Evolutionary conservation across 2,888 invertebrate species (phyloP).

Genomic region (Brachyptera putata): DNA sequence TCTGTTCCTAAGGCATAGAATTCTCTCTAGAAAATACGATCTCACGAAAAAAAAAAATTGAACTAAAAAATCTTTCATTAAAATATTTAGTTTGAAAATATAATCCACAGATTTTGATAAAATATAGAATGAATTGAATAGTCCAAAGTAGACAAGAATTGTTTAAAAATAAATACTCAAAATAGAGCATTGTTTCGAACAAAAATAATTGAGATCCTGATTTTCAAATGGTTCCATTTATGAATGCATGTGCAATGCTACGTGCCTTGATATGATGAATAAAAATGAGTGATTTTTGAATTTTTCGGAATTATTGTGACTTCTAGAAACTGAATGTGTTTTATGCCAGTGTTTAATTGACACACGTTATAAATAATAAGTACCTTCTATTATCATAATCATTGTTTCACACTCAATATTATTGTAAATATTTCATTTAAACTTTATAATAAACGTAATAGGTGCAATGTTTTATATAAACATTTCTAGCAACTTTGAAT

Average conservation of each 20-base stretch:
- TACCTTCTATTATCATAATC: too few species aligned
- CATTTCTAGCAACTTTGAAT: too few species aligned
- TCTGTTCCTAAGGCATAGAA: constrained; percentile 16
- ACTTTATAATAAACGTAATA: too few species aligned
- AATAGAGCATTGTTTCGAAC: not conserved
- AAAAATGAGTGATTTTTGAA: not conserved
- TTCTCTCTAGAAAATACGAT: constrained; percentile 9
- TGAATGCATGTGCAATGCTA: not conserved
- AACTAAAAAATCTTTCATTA: not conserved
- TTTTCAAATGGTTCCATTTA: not conserved
- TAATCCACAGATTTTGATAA: not conserved
- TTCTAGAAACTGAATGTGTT: not conserved
- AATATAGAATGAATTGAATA: not conserved
- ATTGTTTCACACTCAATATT: not conserved
- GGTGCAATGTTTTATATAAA: too few species aligned
- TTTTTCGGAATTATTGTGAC: not conserved
- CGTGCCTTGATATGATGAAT: constrained; percentile 4
- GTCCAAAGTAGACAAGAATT: not conserved
- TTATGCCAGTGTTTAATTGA: not conserved
- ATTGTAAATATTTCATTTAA: not conserved
- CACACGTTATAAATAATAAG: too few species aligned
- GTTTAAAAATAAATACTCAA: not conserved
- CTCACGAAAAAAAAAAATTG: constrained; percentile 10
- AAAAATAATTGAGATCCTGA: not conserved
- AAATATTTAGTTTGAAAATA: not conserved